Percentiles rank a stretch among this genome's conserved stretches.
These are phyloP conservation scores for Dasypolia templi DNA, from an alignment of 2,888 invertebrate species.

Conservation along the genomic window DNA sequence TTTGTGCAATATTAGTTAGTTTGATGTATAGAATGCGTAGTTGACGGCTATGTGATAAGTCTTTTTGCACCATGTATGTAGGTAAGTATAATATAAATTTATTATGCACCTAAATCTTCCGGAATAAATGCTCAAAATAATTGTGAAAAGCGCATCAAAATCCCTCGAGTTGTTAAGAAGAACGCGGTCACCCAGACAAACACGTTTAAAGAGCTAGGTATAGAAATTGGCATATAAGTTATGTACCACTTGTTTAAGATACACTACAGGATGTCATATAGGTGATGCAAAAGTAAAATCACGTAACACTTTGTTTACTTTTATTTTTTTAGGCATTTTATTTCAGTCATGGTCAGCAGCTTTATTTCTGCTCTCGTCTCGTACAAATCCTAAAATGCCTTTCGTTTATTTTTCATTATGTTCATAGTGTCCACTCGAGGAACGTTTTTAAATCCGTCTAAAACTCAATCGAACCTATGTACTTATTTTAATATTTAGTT, in stretches of 20 bases:
- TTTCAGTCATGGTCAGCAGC: background rate
- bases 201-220: background rate
- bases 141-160: background rate
- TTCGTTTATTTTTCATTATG: background rate
- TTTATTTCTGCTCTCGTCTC: background rate
- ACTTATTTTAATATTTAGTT: background rate
- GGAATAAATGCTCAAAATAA: background rate
- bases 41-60: no score
- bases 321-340: background rate
- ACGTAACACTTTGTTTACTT: background rate
- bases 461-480: background rate
- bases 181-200: background rate
- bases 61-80: no score
- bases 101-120: background rate
- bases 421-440: background rate
- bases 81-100: background rate
- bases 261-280: background rate
- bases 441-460: background rate
- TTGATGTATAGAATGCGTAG: no score
- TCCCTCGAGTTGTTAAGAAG: background rate
- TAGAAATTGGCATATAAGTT: background rate
- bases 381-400: background rate
- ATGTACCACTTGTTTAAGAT: background rate
- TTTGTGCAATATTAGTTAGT: no score
- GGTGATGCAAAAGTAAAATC: background rate